phyloP scores from a whole-genome alignment of 2,797 vertebrate genomes.

The Salarias fasciatus region DNA sequence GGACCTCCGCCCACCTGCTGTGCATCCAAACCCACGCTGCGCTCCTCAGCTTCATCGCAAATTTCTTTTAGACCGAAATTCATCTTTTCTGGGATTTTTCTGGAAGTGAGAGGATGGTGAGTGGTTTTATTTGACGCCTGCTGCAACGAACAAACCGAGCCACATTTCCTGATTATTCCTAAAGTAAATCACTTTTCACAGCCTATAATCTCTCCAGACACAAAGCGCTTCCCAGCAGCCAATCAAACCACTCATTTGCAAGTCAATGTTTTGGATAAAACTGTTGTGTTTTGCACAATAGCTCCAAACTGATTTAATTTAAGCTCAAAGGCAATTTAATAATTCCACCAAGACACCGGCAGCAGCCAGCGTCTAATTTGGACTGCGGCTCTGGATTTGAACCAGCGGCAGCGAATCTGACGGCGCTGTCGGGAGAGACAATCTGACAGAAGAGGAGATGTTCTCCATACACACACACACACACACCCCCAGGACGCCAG shows the following conservation, averaged over 20 bases:
- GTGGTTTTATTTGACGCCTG: too few relatives aligned
- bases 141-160: too few relatives aligned
- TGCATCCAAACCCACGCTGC: too few relatives aligned
- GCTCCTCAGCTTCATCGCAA: too few relatives aligned
- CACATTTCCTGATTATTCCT: conserved; percentile 22
- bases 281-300: conserved; percentile 26
- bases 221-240: conserved; percentile 11
- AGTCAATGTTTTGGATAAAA: conserved; percentile 24
- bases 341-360: conserved; percentile 22
- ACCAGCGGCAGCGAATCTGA: conserved; percentile 35
- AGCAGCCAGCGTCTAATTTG: conserved; percentile 30
- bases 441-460: too few relatives aligned
- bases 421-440: too few relatives aligned
- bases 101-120: too few relatives aligned
- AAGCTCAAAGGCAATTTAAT: conserved; percentile 42
- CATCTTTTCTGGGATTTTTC: too few relatives aligned
- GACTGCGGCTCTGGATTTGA: conserved; percentile 31
- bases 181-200: conserved; percentile 16
- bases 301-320: conserved; percentile 35
- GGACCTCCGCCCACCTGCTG: conserved; percentile 58
- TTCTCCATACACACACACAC: too few relatives aligned
- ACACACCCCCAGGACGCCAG: too few relatives aligned
- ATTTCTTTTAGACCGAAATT: too few relatives aligned
- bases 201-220: conserved; percentile 29
- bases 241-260: conserved; percentile 24